phyloP scores from a whole-genome alignment of 2,888 invertebrate species.

The Troglohyphantes excavatus region DNA sequence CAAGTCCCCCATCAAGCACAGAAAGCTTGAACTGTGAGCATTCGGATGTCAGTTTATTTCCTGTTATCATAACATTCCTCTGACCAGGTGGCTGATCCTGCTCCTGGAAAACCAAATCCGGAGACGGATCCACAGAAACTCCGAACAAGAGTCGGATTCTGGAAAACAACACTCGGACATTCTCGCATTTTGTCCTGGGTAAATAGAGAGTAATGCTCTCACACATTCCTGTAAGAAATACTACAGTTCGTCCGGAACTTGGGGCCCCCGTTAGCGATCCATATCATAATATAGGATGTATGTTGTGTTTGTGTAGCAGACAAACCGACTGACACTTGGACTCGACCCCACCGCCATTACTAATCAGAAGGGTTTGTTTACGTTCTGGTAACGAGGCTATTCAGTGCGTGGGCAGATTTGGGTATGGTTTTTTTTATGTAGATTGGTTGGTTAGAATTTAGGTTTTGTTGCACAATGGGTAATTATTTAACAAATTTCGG shows the following conservation, averaged over 20 bases:
- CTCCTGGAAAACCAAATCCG: constrained; percentile 53
- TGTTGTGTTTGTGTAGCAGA: constrained; percentile 4
- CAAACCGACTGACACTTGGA: constrained; percentile 35
- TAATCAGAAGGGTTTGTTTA: constrained; percentile 13
- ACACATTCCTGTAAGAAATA: constrained; percentile 62
- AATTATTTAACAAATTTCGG: neutral
- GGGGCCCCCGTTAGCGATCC: constrained; percentile 13
- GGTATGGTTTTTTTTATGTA: neutral
- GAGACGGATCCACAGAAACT: constrained; percentile 72
- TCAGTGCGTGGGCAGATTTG: neutral
- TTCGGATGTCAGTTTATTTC: constrained; percentile 53
- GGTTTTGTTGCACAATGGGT: neutral
- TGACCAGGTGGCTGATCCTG: constrained; percentile 63
- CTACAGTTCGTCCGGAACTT: neutral
- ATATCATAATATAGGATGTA: constrained; percentile 2
- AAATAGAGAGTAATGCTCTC: constrained; percentile 73
- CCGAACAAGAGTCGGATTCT: constrained; percentile 74
- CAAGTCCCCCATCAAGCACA: constrained; percentile 58
- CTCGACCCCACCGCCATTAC: constrained; percentile 75
- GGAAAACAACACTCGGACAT: constrained; percentile 73
- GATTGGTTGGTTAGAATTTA: too few species aligned
- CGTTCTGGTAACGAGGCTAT: constrained; percentile 14
- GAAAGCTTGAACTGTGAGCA: constrained; percentile 62
- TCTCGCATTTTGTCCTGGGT: constrained; percentile 75
- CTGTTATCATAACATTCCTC: constrained; percentile 53